Evolutionary conservation across 2,797 vertebrate genomes (phyloP).

Genomic region (Aldrovandia affinis): DNA sequence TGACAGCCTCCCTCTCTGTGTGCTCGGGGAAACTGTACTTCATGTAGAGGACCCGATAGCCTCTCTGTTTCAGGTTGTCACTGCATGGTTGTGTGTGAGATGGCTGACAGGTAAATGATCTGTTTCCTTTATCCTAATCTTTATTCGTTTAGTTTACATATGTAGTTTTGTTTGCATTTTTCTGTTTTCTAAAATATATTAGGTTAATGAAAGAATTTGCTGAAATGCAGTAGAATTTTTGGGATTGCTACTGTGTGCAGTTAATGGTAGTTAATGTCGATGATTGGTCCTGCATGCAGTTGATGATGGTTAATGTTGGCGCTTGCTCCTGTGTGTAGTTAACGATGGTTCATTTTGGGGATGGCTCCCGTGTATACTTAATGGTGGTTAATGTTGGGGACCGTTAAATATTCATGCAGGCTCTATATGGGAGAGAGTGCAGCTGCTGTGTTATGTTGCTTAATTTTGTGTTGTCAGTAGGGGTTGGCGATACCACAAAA

Average conservation of each 20-base stretch:
- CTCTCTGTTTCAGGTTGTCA: not conserved
- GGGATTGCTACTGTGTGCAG: not conserved
- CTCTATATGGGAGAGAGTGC: slow-evolving; percentile 18
- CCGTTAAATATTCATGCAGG: slow-evolving; percentile 30
- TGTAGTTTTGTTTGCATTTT: not conserved
- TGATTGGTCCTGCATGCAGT: not conserved
- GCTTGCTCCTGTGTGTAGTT: not conserved
- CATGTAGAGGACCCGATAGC: not conserved
- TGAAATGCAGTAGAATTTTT: not conserved
- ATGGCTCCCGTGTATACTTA: not conserved
- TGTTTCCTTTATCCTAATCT: not conserved
- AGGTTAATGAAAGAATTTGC: not conserved
- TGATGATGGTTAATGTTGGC: not conserved
- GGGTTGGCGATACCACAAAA: too few relatives aligned
- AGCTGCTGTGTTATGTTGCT: slow-evolving; percentile 9
- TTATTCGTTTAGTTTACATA: not conserved
- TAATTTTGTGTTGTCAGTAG: slow-evolving; percentile 36
- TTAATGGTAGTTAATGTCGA: not conserved
- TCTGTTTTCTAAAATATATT: not conserved
- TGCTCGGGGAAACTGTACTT: not conserved
- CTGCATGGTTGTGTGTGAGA: slow-evolving; percentile 4
- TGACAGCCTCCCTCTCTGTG: not conserved
- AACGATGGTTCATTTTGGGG: not conserved
- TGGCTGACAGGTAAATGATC: not conserved
- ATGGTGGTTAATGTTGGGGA: not conserved